Evolutionary conservation across 2,888 invertebrate species (phyloP).

Genomic region (Napeogenes sylphis): DNA sequence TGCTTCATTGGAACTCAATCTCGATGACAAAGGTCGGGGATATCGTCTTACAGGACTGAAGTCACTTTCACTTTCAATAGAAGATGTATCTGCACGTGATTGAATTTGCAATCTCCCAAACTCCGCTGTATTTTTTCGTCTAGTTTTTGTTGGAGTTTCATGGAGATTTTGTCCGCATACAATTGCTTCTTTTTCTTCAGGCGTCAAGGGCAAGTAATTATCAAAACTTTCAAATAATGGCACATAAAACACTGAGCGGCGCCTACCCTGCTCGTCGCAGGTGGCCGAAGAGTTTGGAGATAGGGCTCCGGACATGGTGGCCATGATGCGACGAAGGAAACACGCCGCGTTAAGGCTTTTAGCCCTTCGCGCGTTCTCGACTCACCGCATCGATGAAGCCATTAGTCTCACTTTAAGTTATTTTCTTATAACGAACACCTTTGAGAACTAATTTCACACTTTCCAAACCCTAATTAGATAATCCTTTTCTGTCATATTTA

Average conservation of each 20-base stretch:
- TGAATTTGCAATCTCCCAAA: slow-evolving; percentile 51
- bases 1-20: slow-evolving; percentile 67
- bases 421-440: slow-evolving; percentile 47
- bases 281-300: slow-evolving; percentile 54
- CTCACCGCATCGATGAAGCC: slow-evolving; percentile 56
- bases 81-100: slow-evolving; percentile 59
- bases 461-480: slow-evolving; percentile 46
- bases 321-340: slow-evolving; percentile 48
- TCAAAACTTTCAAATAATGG: slow-evolving; percentile 80
- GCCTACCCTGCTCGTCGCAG: slow-evolving; percentile 75
- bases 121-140: slow-evolving; percentile 55
- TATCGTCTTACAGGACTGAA: slow-evolving; percentile 62
- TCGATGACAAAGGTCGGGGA: slow-evolving; percentile 65
- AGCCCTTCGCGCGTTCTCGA: slow-evolving; percentile 43
- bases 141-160: slow-evolving; percentile 46
- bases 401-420: slow-evolving; percentile 58
- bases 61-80: slow-evolving; percentile 71
- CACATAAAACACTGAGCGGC: slow-evolving; percentile 87
- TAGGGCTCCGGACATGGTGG: slow-evolving; percentile 63
- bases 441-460: slow-evolving; percentile 54
- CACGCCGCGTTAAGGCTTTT: slow-evolving; percentile 60
- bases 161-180: slow-evolving; percentile 57
- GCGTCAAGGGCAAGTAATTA: slow-evolving; percentile 75
- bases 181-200: slow-evolving; percentile 68
- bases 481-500: slow-evolving; percentile 34